Conservation (phyloP, 2,113 vertebrate genomes). For the Spea multiplicata region DNA sequence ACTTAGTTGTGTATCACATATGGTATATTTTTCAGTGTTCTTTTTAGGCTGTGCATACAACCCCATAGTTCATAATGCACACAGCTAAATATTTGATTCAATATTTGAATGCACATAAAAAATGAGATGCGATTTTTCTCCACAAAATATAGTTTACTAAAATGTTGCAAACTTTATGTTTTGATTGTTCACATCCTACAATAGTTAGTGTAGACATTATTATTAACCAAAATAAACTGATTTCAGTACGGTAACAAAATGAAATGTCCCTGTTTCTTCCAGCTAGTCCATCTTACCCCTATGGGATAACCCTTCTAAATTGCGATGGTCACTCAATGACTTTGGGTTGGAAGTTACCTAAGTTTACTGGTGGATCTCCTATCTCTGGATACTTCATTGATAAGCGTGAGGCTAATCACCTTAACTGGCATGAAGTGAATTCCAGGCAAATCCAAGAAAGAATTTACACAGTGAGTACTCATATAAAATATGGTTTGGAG, state of each 20-base stretch:
- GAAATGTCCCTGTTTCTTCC: background rate
- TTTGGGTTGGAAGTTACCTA: constrained; percentile 89
- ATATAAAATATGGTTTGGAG: background rate
- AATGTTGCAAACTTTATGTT: too few relatives aligned
- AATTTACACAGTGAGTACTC: constrained; percentile 76
- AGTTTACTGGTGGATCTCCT: constrained; percentile 76
- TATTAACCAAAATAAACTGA: too few relatives aligned
- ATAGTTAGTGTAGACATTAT: too few relatives aligned
- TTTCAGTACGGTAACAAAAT: background rate
- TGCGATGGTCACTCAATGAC: constrained; percentile 91
- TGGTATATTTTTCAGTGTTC: too few relatives aligned
- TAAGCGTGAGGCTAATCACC: constrained; percentile 77
- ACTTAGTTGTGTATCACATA: too few relatives aligned
- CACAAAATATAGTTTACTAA: too few relatives aligned
- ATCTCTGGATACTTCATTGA: constrained; percentile 89
- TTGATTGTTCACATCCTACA: too few relatives aligned
- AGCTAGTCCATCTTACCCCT: constrained; percentile 84
- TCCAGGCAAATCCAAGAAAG: constrained; percentile 70
- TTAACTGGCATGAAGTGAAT: constrained; percentile 85
- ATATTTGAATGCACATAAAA: too few relatives aligned
- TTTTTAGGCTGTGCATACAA: too few relatives aligned
- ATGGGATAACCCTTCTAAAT: constrained; percentile 81
- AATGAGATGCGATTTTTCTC: too few relatives aligned
- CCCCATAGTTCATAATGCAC: too few relatives aligned
- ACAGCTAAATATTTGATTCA: too few relatives aligned